Percentiles rank a stretch among this genome's conserved stretches.
Evolutionary conservation across 2,888 invertebrate genomes (phyloP).

Genomic region (Cheilosia impressa): DNA sequence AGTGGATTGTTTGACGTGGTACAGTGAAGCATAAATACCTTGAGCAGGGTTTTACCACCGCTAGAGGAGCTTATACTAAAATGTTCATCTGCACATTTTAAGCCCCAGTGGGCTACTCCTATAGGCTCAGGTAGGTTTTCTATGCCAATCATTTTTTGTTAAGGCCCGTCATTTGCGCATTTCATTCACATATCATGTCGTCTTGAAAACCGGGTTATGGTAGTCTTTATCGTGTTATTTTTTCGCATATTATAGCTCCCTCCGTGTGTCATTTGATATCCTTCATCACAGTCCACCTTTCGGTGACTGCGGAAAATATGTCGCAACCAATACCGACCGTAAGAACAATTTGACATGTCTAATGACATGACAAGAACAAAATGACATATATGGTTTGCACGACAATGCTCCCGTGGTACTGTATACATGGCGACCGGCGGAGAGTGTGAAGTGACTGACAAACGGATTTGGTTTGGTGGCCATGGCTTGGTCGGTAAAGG

Average conservation of each 20-base stretch:
- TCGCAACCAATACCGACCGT: slow-evolving; percentile 28
- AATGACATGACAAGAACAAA: slow-evolving; percentile 71
- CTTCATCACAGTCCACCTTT: slow-evolving; percentile 12
- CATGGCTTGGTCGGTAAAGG: slow-evolving; percentile 38
- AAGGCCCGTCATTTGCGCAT: no score
- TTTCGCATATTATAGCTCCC: background rate
- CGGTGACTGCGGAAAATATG: slow-evolving; percentile 14
- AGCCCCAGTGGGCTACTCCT: no score
- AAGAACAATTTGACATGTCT: slow-evolving; percentile 68
- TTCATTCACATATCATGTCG: no score
- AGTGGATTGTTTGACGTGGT: no score
- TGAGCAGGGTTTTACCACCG: no score
- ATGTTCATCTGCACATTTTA: no score
- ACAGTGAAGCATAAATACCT: no score
- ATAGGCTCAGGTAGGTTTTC: no score
- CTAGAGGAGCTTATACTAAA: no score
- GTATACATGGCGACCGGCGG: slow-evolving; percentile 1
- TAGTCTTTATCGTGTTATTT: background rate
- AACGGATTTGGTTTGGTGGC: slow-evolving; percentile 36
- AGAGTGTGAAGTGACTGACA: slow-evolving; percentile 37
- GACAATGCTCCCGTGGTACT: slow-evolving; percentile 47
- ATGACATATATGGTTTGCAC: slow-evolving; percentile 64
- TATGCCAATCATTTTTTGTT: no score
- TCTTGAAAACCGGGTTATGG: no score
- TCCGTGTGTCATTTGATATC: background rate